Base-by-base conservation (phyloP, 2,888 invertebrate genomes). In the Dryocosmus kuriphilus region DNA sequence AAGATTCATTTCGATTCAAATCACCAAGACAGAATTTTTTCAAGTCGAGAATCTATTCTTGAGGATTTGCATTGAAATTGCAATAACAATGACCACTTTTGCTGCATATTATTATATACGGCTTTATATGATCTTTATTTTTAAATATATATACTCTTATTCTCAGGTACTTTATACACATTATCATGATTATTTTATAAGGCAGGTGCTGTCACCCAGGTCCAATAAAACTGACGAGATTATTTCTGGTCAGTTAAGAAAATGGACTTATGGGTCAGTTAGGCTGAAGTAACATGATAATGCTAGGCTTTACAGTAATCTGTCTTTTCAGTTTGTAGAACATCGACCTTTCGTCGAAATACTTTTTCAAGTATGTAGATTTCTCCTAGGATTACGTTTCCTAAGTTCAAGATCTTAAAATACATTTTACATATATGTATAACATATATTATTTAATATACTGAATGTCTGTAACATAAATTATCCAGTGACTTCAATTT, bases 151-250 rank as follows among this genome's bases (percentile, higher is more conserved):
- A 86, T 83, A 83, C 82, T 85, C 80, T 85, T 86, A 85, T 85
- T 85, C 82, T 91, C 91, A 91, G 91, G 91, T 91, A 91, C 91
- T 90, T 91, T 91, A 90, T 90, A 90, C 88, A 91, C 89, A 90
- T 89, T 89, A 90, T 89, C 88, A 88, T 90, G 86, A 88, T 85
- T 86, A 86, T 80, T 79, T 76, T 77, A 87, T 85, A 86, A 89
- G 84, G 86, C 86, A 86, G 87, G 85, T 83, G 85, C 81, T 30
- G 32, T 24, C 57, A 71, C 46, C 71, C 51, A 5, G 9, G 71
- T 51, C 71, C 71, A 71, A 71, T 51, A 46, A 71, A 30, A 30
- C 51, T 71, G 51, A 51, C 46, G 30, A 19, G 27, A 67, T 30
- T 51, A 32, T 71, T 71, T 22, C 51, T 30, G 2, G 11, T 51